Evolutionary conservation across 2,888 invertebrate species (phyloP), one percentile per base, ranked within the genome.

Genomic region (Agonopterix subpropinquella): DNA sequence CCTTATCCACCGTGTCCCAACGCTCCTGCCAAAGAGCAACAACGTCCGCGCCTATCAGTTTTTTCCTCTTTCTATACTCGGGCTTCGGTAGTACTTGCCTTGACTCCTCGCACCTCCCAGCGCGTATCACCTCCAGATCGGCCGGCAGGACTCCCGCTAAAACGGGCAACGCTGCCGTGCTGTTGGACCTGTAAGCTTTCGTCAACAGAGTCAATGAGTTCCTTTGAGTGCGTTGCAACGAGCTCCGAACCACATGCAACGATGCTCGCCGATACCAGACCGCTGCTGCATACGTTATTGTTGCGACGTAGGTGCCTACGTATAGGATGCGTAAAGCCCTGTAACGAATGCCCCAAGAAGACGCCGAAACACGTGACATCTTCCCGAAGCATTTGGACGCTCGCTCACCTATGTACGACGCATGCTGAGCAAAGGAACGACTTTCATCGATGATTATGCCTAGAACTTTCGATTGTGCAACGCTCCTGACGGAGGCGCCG

Each of bases 131-230:
- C 41, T 58, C 58, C 36, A 59, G 53, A 47, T 62, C 61, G 4
- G 55, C 59, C 7, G 65, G 63, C 41, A 64, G 52, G 8, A 63
- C 63, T 1, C 62, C 61, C 0, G 62, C 64, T 0, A 65, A 50
- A 13, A 65, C 64, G 0, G 59, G 56, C 43, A 65, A 44, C 2
- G 62, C 62, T 1, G 54, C 56, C 1, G 60, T 54, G 44, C 64
- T 63, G n/a, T 36, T 15, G 1, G 64, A 50, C 8, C 62, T 48
- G 52, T 64, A 67, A 0, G 65, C 66, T 50, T 68, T 64, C 11
- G 61, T 62, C 7, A 64, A 46, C 0, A 61, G 43, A 1, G 56
- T 45, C 0, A 59, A 44, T 7, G 58, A 53, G 13, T 50, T 44
- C 2, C 59, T 36, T 44, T 64, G 63, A 0, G 54, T 50, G 1